Base-by-base conservation (phyloP, 2,797 vertebrate species). In the Coluber constrictor region DNA sequence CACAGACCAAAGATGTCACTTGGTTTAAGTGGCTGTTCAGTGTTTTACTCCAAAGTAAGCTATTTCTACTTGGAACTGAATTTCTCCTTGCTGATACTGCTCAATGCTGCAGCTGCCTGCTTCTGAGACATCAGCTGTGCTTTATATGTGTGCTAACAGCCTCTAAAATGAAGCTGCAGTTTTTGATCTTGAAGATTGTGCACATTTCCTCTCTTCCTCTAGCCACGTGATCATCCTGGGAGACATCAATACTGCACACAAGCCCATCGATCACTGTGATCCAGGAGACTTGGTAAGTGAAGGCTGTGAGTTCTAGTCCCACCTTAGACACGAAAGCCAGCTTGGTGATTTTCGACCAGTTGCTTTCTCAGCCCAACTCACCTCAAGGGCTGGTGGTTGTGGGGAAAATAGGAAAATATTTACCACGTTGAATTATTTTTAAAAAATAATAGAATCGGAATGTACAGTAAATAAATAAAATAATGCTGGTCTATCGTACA, bases 231-330 rank as follows among this genome's bases (percentile, higher is more conserved):
- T 99, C 87, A 96, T 99, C 95, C 96, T 99, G 95, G 98, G 98
- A 70, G 99, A 99, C 89, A 96, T 99, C 87, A 99, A 99, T 93
- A 99, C 98, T n/a, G 98, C 98, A 83, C 98, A 99, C 89, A 97
- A 96, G 66, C 98, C 96, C 57, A 98, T 99, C 93, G 98, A 99
- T 95, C 98, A 99, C 96, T 99, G 98, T 95, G 98, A 99, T 92
- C 98, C 98, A 70, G 95, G 94, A 95, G 98, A 98, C 90, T 94
- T 97, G 96, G 98, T 99, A 97, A 98, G 98, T 32, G 13, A 55
- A 74, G n/a, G 32, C n/a, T n/a, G 0, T 18, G 66, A 3, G 7
- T 37, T 32, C 29, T 2, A n/a, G 2, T 70, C 66, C n/a, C n/a
- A 74, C 6, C 32, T 74, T 74, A 9, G n/a, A n/a, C 66, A 74